A percentile compares a stretch with the other conserved stretches of the same genome.
phyloP scores from a whole-genome alignment of 2,113 vertebrate genomes.

The Benitochromis conjunctus region DNA sequence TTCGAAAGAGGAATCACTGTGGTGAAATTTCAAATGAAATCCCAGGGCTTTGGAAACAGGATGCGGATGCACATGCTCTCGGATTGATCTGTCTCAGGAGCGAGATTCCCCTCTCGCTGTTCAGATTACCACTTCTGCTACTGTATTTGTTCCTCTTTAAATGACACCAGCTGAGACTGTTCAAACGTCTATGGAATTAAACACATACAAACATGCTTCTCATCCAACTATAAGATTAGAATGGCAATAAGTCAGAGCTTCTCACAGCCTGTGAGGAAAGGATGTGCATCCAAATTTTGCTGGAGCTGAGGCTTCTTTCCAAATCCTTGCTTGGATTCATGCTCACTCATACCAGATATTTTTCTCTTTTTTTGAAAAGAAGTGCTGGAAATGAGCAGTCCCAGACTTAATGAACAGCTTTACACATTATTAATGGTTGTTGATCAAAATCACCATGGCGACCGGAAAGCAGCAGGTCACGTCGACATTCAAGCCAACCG shows the following conservation, averaged over 20 bases:
- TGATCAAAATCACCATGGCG: conserved; percentile 35
- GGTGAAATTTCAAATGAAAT: neutral
- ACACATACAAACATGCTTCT: neutral
- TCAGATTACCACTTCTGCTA: neutral
- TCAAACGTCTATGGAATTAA: neutral
- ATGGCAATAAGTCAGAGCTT: neutral
- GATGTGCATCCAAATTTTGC: neutral
- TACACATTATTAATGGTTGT: conserved; percentile 10
- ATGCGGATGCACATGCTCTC: neutral
- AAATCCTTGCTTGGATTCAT: neutral
- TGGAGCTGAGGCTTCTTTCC: neutral
- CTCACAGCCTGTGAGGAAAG: neutral
- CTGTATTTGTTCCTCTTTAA: neutral
- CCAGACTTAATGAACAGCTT: conserved; percentile 7
- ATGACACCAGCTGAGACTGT: neutral
- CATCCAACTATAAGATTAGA: neutral
- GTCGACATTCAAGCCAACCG: neutral
- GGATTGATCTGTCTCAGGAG: neutral
- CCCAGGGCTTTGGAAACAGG: neutral
- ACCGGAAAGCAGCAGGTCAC: conserved; percentile 11
- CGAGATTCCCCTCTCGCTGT: neutral
- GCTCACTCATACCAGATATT: neutral
- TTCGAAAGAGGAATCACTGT: neutral
- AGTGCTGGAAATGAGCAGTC: neutral
- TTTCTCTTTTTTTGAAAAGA: neutral